Evolutionary conservation across 2,888 invertebrate species (phyloP), one percentile per base, ranked within the genome.

Genomic region (Stenurella melanura): DNA sequence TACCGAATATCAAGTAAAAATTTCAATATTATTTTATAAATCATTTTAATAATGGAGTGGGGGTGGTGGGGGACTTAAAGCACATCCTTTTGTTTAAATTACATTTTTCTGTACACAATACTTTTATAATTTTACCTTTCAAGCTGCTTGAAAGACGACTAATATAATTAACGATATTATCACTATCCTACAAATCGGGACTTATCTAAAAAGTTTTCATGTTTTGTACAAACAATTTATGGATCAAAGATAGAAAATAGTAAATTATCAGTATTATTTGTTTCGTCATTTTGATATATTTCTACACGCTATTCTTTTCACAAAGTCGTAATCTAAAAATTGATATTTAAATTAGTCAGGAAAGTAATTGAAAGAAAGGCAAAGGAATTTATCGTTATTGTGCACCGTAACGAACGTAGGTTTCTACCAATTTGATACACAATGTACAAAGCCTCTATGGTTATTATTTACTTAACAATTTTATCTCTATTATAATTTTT

Each of bases 401-500:
- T 50, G 6, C 6, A n/a, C 15, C 50, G 50, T 50, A 50, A 61
- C 61, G n/a, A 30, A 61, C n/a, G 26, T 61, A 17, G 26, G 61
- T 17, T 2, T 26, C 18, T 61, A 61, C 30, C n/a, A 61, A 30
- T 61, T 61, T 61, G n/a, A 7, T 61, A 61, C 26, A 61, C 61
- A 30, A n/a, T 30, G 26, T 61, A 61, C n/a, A 61, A 61, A 61
- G 15, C n/a, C n/a, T 17, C 34, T n/a, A 30, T 21, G 4, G 19
- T 61, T 61, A 61, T 34, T 61, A 61, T 61, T 21, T 61, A 30
- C 30, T 61, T 61, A n/a, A 21, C 61, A 30, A 26, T 61, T 30
- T 61, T 61, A 61, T 61, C 58, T 61, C 61, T 30, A 61, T 61
- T 61, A 61, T 61, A 61, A 61, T 30, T 30, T 30, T 30, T 61